Conservation (phyloP, 2,113 vertebrate species). For the Petaurus breviceps region DNA sequence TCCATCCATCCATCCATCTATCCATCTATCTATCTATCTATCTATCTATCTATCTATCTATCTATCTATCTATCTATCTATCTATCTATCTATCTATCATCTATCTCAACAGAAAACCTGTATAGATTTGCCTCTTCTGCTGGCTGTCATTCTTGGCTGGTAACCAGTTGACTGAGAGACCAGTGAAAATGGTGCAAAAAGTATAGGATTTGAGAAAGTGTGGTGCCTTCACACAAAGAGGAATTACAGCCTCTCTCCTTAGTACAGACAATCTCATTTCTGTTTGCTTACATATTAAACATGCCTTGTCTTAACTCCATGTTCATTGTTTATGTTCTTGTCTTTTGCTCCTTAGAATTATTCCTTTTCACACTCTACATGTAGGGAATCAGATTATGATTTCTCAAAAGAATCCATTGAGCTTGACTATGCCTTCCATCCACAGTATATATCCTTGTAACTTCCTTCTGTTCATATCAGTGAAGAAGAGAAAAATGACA, state of each 20-base stretch:
- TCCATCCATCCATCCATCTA: no score
- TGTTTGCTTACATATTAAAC: neutral
- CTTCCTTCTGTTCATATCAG: neutral
- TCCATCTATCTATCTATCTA: no score
- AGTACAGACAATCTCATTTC: neutral
- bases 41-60: no score
- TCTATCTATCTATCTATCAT: no score
- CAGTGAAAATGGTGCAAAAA: neutral
- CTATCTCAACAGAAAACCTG: neutral
- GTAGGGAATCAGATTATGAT: neutral
- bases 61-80: no score
- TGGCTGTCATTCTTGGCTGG: neutral
- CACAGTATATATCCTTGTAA: neutral
- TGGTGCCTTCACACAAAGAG: neutral
- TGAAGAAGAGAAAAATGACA: constrained; percentile 18
- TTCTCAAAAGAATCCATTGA: neutral
- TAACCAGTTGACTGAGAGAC: neutral
- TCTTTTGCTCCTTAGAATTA: neutral
- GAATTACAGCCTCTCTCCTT: neutral
- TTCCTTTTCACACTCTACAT: neutral
- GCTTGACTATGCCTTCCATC: neutral
- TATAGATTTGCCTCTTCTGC: neutral
- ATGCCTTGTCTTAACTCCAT: neutral
- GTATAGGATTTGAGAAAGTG: neutral
- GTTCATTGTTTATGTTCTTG: neutral